Base-by-base conservation (phyloP, 2,113 vertebrate species). In the Hucho hucho region DNA sequence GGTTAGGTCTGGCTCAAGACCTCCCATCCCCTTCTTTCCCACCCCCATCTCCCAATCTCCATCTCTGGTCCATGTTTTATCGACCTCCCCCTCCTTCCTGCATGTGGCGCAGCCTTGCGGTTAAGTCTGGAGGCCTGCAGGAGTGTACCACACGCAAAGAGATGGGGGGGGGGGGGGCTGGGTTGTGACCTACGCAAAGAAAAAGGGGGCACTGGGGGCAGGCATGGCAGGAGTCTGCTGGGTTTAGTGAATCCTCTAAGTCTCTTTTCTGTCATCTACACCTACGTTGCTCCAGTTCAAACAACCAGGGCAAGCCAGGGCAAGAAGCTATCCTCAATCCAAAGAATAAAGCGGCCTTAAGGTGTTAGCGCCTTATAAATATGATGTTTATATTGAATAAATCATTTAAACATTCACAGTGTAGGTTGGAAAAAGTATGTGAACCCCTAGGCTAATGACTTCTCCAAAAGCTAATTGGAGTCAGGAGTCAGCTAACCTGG, bases 211-310 rank as follows among this genome's bases (percentile, higher is more conserved):
- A 14, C 64, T 25, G 25, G 2, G 7, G 7, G 32, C 18, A 87
- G 87, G 80, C 71, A 69, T 70, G 81, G 80, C 76, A 85, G 83
- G 87, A 87, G 89, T 78, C 72, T 70, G 76, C 79, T 89, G 77
- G 80, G 81, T 85, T 75, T 87, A 89, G 89, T 90, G 85, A 88
- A 89, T 84, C 80, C 76, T 56, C 64, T 87, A 86, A 90, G 87
- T 90, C 88, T 86, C 73, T 69, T 53, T 49, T 77, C 77, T 83
- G 81, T 86, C 78, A 83, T 83, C 74, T 86, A 67, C 16, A 79
- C 58, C 79, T 7, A 61, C 20, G 13, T 77, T 83, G 84, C 76
- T 82, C 66, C 70, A 75, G 82, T 83, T 77, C 72, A 76, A 77
- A 64, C 79, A 86, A 76, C 53, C 22, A 46, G 75, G 76, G 58